A percentile compares a stretch with the other conserved stretches of the same genome.
These are phyloP conservation scores for Phylloscopus whistleri DNA, from an alignment of 2,113 vertebrate genomes.

Conservation along the genomic window DNA sequence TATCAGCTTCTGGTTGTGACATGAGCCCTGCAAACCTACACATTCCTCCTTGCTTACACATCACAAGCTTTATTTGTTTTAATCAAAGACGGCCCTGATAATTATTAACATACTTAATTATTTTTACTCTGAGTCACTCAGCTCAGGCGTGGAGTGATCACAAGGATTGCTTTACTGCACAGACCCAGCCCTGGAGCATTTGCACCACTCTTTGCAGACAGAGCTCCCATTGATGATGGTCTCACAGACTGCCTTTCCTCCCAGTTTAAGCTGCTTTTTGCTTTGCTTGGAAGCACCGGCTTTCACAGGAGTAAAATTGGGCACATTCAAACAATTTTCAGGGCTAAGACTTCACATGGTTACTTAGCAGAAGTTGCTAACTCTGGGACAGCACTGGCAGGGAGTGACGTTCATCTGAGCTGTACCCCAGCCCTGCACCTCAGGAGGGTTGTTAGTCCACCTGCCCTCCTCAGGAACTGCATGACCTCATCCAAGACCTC, in stretches of 20 bases:
- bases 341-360: neutral
- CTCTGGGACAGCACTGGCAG: neutral
- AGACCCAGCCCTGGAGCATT: neutral
- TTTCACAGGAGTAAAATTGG: neutral
- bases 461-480: neutral
- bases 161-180: neutral
- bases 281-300: rapidly evolving
- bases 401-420: neutral
- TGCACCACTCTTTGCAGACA: neutral
- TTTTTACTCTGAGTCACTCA: conserved; percentile 41
- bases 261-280: neutral
- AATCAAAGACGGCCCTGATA: conserved; percentile 42
- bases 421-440: neutral
- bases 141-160: neutral
- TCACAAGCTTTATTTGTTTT: conserved; percentile 50
- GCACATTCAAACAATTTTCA: neutral
- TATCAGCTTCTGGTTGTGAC: neutral
- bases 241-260: neutral
- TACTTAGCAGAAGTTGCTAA: neutral
- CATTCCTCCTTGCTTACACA: conserved; percentile 37
- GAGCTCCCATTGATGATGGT: neutral
- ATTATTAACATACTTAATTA: conserved; percentile 68
- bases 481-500: neutral
- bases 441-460: rapidly evolving
- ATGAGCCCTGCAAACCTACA: neutral